Evolutionary conservation across 2,113 vertebrate genomes (phyloP).

Genomic region (Rhinogobius similis): DNA sequence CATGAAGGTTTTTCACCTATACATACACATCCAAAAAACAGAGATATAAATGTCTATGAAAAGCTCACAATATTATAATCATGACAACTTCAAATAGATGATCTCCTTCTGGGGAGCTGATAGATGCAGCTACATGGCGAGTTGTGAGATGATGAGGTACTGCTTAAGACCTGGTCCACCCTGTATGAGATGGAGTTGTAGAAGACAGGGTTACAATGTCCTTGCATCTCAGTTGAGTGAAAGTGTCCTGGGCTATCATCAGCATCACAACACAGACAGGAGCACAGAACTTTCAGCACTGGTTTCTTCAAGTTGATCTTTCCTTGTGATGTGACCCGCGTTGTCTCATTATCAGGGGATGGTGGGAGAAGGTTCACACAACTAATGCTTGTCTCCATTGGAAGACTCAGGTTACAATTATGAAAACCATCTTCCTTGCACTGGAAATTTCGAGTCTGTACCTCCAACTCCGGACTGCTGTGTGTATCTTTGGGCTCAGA

Average conservation of each 20-base stretch:
- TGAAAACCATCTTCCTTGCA: constrained; percentile 39
- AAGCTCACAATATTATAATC: background rate
- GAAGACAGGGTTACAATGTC: constrained; percentile 82
- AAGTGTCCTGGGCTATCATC: constrained; percentile 48
- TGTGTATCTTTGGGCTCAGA: constrained; percentile 44
- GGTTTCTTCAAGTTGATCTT: background rate
- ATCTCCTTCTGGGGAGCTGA: constrained; percentile 76
- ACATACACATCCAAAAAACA: background rate
- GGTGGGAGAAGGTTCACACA: constrained; percentile 79
- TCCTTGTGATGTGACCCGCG: constrained; percentile 46
- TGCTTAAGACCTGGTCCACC: constrained; percentile 74
- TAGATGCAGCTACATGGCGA: constrained; percentile 66
- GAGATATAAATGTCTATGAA: background rate
- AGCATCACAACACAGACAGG: constrained; percentile 71
- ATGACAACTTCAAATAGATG: constrained; percentile 33
- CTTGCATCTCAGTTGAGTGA: constrained; percentile 64
- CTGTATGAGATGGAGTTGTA: constrained; percentile 83
- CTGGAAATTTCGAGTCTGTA: constrained; percentile 26
- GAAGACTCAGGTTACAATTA: constrained; percentile 71
- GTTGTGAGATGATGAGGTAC: constrained; percentile 73
- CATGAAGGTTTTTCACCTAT: too few species aligned
- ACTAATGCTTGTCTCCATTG: constrained; percentile 76
- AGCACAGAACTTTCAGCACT: constrained; percentile 65
- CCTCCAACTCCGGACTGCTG: constrained; percentile 43
- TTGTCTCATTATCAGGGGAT: constrained; percentile 59